These are phyloP conservation scores for Pampusana beccarii DNA, from an alignment of 2,113 vertebrate species.

Conservation along the genomic window DNA sequence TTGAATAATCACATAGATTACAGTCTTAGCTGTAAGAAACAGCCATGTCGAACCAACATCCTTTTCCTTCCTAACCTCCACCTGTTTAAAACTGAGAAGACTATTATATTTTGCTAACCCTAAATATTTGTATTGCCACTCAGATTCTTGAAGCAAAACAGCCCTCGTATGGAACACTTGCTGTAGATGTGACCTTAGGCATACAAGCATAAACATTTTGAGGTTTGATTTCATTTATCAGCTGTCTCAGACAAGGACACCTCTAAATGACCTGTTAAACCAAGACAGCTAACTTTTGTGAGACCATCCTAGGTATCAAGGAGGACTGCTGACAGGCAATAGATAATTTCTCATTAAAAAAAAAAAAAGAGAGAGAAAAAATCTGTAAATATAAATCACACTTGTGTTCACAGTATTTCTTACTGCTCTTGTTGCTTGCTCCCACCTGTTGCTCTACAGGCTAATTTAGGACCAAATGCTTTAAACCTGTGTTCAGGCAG, in stretches of 20 bases:
- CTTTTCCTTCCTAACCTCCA: neutral
- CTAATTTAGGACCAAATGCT: neutral
- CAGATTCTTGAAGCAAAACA: neutral
- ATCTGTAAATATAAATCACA: neutral
- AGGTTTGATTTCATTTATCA: neutral
- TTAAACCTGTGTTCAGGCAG: neutral
- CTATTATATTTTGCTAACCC: neutral
- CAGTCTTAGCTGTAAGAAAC: neutral
- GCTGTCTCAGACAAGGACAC: neutral
- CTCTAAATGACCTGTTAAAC: neutral
- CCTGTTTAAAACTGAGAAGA: neutral
- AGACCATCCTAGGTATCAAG: neutral
- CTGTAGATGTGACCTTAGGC: neutral
- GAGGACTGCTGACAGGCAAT: neutral
- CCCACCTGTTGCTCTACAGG: neutral
- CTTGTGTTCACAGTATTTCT: neutral
- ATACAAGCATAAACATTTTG: neutral
- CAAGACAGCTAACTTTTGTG: neutral
- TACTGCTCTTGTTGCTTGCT: neutral
- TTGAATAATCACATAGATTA: neutral
- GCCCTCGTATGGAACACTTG: neutral
- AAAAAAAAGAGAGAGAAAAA: neutral
- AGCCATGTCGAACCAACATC: neutral
- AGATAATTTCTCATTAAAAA: neutral
- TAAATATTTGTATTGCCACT: neutral